Evolutionary conservation across 2,113 vertebrate species (phyloP), one percentile per base, ranked within the genome.

Genomic region (Myotis lucifugus): DNA sequence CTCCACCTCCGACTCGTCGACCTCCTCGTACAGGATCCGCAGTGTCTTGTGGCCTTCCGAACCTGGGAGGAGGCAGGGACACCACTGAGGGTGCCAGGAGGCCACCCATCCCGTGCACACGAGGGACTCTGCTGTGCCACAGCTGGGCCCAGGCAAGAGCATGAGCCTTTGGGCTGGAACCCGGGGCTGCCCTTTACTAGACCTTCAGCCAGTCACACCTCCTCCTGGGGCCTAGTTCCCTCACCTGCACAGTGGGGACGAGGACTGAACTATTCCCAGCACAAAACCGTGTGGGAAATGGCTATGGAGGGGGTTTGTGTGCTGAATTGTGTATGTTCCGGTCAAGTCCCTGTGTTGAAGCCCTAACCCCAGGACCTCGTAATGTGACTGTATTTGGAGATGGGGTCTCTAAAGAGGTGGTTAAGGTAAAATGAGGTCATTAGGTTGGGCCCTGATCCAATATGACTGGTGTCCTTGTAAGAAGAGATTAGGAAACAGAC

Each of bases 1-100:
- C 98, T 99, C 99, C 91, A 99, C 99, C 25, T 99, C 99, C 0
- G 99, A 99, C 97, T 99, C 99, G 46, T 99, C 99, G 42, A 99
- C 99, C 88, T 99, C 99, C 97, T 99, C 99, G 4, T 99, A 99
- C 19, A 99, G 97, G 95, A 99, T 98, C 73, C 99, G 97, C 70
- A 99, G 97, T 0, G 98, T 99, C 98, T 98, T 99, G 56, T 98
- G 97, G 78, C 99, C 99, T 67, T 98, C 99, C 0, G 98, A 85
- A 88, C 98, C 99, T 88, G 85, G 83, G 66, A 23, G 5, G 93
- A 59, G 87, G 42, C 0, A 56, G 17, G 59, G 23, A 5, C 6
- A 6, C 1, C 8, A 84, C 78, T 64, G 72, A 59, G 59, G 72
- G 27, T 14, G 15, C 85, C 0, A 0, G 11, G 23, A 17, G 3